A percentile compares a stretch with the other conserved stretches of the same genome.
Evolutionary conservation across 2,113 vertebrate species (phyloP).

Genomic region (Ageneiosus marmoratus): DNA sequence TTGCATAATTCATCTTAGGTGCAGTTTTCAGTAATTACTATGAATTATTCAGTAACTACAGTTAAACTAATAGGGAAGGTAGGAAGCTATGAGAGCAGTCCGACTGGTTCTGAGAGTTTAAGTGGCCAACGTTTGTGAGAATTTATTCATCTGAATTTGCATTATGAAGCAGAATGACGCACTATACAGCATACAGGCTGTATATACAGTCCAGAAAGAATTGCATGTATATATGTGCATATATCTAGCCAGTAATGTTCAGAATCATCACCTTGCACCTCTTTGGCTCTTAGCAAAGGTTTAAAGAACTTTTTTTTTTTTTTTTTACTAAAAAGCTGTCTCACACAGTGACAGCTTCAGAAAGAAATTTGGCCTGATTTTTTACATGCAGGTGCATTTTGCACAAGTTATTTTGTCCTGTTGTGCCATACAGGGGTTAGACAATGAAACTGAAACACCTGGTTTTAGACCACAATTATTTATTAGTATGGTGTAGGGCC

Average conservation of each 20-base stretch:
- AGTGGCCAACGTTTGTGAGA: neutral
- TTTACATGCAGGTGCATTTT: neutral
- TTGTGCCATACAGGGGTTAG: too few relatives aligned
- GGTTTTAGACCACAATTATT: too few relatives aligned
- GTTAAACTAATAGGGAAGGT: neutral
- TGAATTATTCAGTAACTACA: neutral
- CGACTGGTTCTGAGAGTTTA: neutral
- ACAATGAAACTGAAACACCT: too few relatives aligned
- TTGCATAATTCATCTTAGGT: neutral
- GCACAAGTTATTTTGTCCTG: neutral
- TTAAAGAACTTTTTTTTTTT: neutral
- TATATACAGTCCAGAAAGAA: neutral
- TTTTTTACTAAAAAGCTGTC: constrained; percentile 11
- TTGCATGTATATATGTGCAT: neutral
- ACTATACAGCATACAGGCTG: neutral
- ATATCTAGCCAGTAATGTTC: neutral
- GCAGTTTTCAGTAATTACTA: neutral
- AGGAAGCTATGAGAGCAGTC: neutral
- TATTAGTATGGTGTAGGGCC: too few relatives aligned
- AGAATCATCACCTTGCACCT: neutral
- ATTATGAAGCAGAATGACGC: neutral
- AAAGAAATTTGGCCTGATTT: neutral
- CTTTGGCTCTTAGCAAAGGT: neutral
- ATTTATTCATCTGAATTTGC: constrained; percentile 4
- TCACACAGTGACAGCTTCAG: neutral